Base-by-base conservation (phyloP, 30 jellyfish, hydroid and myxozoan species). In the Turritopsis dohrnii region DNA sequence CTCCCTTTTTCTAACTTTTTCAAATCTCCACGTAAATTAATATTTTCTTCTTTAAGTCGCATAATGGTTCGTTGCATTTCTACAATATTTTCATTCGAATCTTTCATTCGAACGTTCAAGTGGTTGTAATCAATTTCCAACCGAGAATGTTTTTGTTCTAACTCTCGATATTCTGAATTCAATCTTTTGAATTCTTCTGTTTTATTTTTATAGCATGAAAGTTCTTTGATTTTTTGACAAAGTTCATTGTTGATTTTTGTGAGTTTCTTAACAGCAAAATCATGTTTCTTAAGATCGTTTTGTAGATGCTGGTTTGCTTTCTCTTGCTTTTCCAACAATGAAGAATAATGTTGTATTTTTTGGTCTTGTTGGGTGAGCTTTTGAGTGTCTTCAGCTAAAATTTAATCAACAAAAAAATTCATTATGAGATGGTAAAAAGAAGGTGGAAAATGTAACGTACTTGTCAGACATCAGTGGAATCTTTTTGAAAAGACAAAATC, bases 381-480 rank as follows among this genome's bases (percentile, higher is more conserved):
- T 53, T 80, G 54, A 22, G 87, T 80, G 65, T 80, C 87, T 41
- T 80, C 87, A 53, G 87, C 87, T 80, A 65, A 80, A 80, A 16
- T 29, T 5, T 41, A 41, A 41, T 41, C 60, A 41, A 41, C 60
- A 41, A 3, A 41, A 3, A 13, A 3, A 41, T 41, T 5, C 60
- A 41, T 41, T 5, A 41, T 41, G 5, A 13, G 5, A 41, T 3
- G 5, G 9, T 41, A 5, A 41, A 41, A 3, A 41, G 13, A 3
- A 3, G 9, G 60, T 41, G 60, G 60, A 41, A 41, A 41, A 41
- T 13, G 5, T 3, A 3, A 3, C 5, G 13, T 41, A 3, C 60
- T 13, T 41, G 13, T 41, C 9, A 13, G 60, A 3, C 13, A 71
- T 72, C 0, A 72, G 24, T 0, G 18, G 21, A 72, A 72, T 18